phyloP scores from a whole-genome alignment of 2,888 invertebrate species.

The Cosmia trapezina region DNA sequence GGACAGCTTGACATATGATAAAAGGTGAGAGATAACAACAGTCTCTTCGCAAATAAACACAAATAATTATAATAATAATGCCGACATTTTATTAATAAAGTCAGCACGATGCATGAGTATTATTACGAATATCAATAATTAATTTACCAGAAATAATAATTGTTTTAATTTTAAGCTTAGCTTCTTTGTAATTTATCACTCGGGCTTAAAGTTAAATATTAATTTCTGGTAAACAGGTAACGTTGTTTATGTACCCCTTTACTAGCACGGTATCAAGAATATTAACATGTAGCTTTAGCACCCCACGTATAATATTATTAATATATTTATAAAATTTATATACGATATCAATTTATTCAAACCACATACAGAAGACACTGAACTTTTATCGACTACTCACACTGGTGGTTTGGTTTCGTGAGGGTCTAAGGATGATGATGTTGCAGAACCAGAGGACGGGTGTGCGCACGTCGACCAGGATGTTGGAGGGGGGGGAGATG shows the following conservation, averaged over 20 bases:
- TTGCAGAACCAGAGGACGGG: constrained; percentile 87
- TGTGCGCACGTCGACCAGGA: constrained; percentile 84
- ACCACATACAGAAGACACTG: constrained; percentile 36
- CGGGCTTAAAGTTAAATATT: constrained; percentile 42
- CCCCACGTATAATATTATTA: constrained; percentile 30
- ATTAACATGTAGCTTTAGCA: constrained; percentile 51
- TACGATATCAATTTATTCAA: constrained; percentile 45
- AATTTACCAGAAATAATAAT: constrained; percentile 51
- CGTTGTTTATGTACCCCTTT: constrained; percentile 40
- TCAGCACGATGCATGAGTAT: constrained; percentile 80
- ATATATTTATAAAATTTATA: constrained; percentile 34
- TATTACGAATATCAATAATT: constrained; percentile 40
- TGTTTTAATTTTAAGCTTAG: constrained; percentile 44
- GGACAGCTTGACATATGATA: constrained; percentile 79
- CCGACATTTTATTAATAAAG: constrained; percentile 27
- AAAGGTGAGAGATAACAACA: constrained; percentile 79
- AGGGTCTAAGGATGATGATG: constrained; percentile 4
- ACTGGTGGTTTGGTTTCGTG: not conserved
- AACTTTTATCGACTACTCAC: constrained; percentile 47
- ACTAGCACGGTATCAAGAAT: constrained; percentile 53
- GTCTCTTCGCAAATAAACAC: constrained; percentile 55
- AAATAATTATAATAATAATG: constrained; percentile 43
- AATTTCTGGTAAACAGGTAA: constrained; percentile 59
- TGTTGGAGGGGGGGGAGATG: constrained; percentile 82
- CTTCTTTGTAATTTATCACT: constrained; percentile 6